Base-by-base conservation (phyloP, 2,888 invertebrate species). In the Eristalis intricaria region DNA sequence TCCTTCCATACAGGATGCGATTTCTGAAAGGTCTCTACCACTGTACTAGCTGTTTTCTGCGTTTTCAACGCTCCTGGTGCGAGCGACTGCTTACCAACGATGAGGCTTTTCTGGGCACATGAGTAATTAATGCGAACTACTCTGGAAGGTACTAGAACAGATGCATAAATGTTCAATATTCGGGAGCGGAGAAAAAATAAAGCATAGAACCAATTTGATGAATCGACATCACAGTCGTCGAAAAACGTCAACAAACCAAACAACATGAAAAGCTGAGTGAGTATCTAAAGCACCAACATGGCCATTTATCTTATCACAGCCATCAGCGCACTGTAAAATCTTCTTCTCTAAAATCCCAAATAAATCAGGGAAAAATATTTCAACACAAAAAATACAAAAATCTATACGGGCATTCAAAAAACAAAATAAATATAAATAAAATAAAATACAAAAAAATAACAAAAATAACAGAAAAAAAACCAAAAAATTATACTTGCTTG, bases 401-500 rank as follows among this genome's bases (percentile, higher is more conserved):
- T 32, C 8, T 43, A n/a, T n/a, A n/a, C 15, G 15, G n/a, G n/a
- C 4, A 43, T 43, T 58, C 23, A 23, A 26, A 26, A 60, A 26
- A 26, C 19, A 4, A 50, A 19, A 19, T 22, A 50, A 13, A 26
- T 15, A 15, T 1, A 19, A 79, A 89, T 81, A 63, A 75, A 77
- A 78, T 77, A 83, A 88, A 84, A 75, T 63, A 71, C 66, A 80
- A 81, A 38, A 69, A 76, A 43, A 84, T 32, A 60, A 88, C 89
- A 89, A 89, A 92, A 74, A 87, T 90, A 89, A 90, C 89, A 89
- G 74, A 89, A 89, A 90, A 89, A 84, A 78, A 77, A 84, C 84
- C 81, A 90, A 58, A 90, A 89, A 90, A 89, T 89, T 91, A 92
- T 93, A 93, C 93, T 93, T 93, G 93, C 93, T 93, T 91, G 91